Percentiles rank a stretch among this genome's conserved stretches.
These are phyloP conservation scores for Liposcelis brunnea DNA, from an alignment of 2,888 invertebrate species.

Conservation along the genomic window DNA sequence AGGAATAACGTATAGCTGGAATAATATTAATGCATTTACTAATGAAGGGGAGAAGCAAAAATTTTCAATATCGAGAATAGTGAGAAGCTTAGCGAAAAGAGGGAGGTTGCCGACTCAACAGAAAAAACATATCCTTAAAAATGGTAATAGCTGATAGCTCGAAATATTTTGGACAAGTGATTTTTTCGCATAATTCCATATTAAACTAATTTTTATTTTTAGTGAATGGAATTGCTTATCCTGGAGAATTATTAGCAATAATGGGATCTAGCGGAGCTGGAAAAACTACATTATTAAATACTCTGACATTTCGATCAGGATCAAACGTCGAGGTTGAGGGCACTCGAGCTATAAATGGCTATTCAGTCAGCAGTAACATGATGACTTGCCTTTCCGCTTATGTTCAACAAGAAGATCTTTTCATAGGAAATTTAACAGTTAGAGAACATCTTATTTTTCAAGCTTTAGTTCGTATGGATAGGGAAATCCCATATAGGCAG, in stretches of 20 bases:
- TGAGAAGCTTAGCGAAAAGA: conserved; percentile 17
- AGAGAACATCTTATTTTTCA: conserved; percentile 70
- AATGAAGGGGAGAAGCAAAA: conserved; percentile 34
- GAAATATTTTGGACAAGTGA: not conserved
- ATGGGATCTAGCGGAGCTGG: conserved; percentile 88
- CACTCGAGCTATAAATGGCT: conserved; percentile 51
- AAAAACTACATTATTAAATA: conserved; percentile 84
- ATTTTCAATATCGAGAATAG: conserved; percentile 15
- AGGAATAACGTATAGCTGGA: conserved; percentile 56
- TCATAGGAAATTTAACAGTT: conserved; percentile 79
- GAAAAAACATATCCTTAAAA: conserved; percentile 55
- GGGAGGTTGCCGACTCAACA: conserved; percentile 27
- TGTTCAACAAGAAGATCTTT: conserved; percentile 87
- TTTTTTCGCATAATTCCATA: too few relatives aligned
- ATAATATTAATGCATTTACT: conserved; percentile 55
- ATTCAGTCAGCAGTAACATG: conserved; percentile 49
- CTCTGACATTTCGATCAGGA: conserved; percentile 65
- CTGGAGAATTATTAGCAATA: conserved; percentile 71
- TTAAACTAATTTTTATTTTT: conserved; percentile 17
- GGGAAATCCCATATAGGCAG: conserved; percentile 50
- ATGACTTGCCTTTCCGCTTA: conserved; percentile 70
- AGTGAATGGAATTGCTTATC: conserved; percentile 71
- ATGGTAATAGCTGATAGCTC: conserved; percentile 38
- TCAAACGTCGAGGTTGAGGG: conserved; percentile 46
- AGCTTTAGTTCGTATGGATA: conserved; percentile 75